Evolutionary conservation across 1,140 invertebrate genomes (phyloP).

Genomic region (Planococcus citri): DNA sequence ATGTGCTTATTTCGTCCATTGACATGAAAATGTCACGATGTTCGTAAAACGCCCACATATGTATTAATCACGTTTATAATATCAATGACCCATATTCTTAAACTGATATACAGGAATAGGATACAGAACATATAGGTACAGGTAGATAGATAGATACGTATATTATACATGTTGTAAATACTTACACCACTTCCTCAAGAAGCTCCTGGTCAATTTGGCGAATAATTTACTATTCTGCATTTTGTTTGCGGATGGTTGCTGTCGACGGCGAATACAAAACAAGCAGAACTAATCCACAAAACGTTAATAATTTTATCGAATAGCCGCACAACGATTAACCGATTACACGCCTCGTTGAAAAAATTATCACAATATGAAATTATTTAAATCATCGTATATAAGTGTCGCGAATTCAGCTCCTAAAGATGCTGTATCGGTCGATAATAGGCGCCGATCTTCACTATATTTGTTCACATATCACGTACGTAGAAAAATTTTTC

Average conservation of each 20-base stretch:
- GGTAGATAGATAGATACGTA: slow-evolving; percentile 29
- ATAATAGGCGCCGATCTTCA: background rate
- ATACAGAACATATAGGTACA: background rate
- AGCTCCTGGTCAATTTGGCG: slow-evolving; percentile 30
- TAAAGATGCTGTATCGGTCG: background rate
- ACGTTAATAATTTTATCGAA: background rate
- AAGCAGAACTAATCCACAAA: background rate
- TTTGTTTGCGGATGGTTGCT: background rate
- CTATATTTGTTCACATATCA: background rate
- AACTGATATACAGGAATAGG: no score
- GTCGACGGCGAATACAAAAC: background rate
- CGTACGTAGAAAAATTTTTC: background rate
- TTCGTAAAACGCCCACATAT: background rate
- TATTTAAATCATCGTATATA: slow-evolving; percentile 9
- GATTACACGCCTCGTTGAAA: slow-evolving; percentile 12
- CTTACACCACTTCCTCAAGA: slow-evolving; percentile 34
- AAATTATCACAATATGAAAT: background rate
- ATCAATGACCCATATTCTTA: background rate
- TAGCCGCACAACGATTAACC: background rate
- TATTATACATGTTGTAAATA: slow-evolving; percentile 35
- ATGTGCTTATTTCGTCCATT: background rate
- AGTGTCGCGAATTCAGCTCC: background rate
- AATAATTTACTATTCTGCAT: slow-evolving; percentile 26
- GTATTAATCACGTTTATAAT: background rate
- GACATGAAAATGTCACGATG: background rate